These are phyloP conservation scores for Stegophylla sp. DNA, from an alignment of 2,888 invertebrate species.

Conservation along the genomic window DNA sequence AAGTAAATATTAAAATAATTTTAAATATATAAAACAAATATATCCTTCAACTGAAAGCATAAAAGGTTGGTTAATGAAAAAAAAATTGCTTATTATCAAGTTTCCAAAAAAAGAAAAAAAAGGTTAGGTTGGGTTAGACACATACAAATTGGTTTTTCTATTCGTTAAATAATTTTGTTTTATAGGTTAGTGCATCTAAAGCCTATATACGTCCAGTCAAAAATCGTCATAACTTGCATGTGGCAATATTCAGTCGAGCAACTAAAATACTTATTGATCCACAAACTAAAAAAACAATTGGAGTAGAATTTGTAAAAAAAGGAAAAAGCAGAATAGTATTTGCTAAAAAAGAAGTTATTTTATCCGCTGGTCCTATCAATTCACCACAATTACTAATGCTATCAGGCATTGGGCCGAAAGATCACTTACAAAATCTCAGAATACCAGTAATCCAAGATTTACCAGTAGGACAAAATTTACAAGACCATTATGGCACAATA, in stretches of 20 bases:
- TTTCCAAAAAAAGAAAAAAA: not conserved
- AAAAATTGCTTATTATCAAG: not conserved
- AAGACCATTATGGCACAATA: slow-evolving; percentile 74
- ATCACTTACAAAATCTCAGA: slow-evolving; percentile 69
- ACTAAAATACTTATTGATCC: slow-evolving; percentile 64
- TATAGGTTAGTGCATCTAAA: slow-evolving; percentile 66
- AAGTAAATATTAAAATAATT: not conserved
- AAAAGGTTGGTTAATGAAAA: not conserved
- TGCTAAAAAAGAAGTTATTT: slow-evolving; percentile 70
- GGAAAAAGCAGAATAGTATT: slow-evolving; percentile 63
- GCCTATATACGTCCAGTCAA: slow-evolving; percentile 69
- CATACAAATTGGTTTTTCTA: not conserved
- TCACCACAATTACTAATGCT: slow-evolving; percentile 77
- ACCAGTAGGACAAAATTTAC: slow-evolving; percentile 73
- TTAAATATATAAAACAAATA: not conserved
- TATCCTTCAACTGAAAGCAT: not conserved
- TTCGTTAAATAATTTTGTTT: not conserved
- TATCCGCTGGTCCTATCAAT: slow-evolving; percentile 79
- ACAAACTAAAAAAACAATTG: slow-evolving; percentile 65
- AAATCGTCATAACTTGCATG: slow-evolving; percentile 64
- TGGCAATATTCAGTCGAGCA: slow-evolving; percentile 63
- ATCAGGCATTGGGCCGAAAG: slow-evolving; percentile 73
- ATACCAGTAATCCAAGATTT: slow-evolving; percentile 72
- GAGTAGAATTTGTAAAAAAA: slow-evolving; percentile 66
- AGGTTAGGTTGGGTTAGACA: too few relatives aligned